Base-by-base conservation (phyloP, 2,797 vertebrate genomes). In the Chrysocyon brachyurus region DNA sequence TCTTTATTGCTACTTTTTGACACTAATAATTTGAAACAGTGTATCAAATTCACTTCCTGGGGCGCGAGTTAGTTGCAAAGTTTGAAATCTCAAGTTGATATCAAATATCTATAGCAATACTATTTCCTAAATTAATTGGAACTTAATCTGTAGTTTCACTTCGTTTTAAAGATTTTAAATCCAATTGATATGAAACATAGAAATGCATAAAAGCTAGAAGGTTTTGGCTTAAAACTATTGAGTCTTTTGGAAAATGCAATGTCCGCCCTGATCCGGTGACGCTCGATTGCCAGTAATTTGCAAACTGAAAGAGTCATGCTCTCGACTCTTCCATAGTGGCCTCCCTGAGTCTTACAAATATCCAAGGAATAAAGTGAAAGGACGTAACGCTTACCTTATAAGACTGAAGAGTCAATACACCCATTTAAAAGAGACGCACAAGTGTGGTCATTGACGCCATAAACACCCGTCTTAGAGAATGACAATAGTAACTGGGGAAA, bases 391-490 rank as follows among this genome's bases (percentile, higher is more conserved):
- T 10, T 10, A 12, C 4, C 24, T 40, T 22, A 16, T 40, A 14
- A 40, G 36, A 16, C 21, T 3, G 49, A 8, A 15, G 73, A 64
- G 46, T 12, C 72, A 21, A 2, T 1, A 63, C 22, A 1, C 10
- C 46, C 10, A 3, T 54, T 19, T 24, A n/a, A 26, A 36, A 33
- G 0, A 10, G n/a, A 28, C 17, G 16, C 16, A 2, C 1, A 1
- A 5, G 14, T 6, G 1, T n/a, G 61, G 21, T 28, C 9, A 5
- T 66, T 22, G 1, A 16, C 17, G 33, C 1, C 12, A 1, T 2
- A 5, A 46, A 46, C 16, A 2, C 8, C 5, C 49, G 17, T 57
- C 49, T 68, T 3, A 1, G 12, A 57, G 61, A 68, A 24, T 68
- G 21, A 31, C 12, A 6, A 6, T 3, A 24, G 40, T 15, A 16